Percentiles rank a stretch among this genome's conserved stretches.
phyloP scores from a whole-genome alignment of 2,797 vertebrate genomes.

The Paramormyrops hopkinsi region DNA sequence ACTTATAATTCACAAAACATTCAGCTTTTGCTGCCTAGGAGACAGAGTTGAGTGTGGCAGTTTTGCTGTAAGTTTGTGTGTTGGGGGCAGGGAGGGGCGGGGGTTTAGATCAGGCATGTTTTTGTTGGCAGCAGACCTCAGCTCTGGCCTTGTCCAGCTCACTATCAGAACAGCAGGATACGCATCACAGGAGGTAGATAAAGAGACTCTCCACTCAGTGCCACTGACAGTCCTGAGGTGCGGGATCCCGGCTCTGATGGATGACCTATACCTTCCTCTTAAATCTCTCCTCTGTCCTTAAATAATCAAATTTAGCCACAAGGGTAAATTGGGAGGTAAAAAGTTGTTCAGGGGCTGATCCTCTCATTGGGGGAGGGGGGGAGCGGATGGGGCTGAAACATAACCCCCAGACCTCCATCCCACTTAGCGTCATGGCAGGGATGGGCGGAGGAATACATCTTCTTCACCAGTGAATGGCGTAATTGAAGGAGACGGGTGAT shows the following conservation, averaged over 20 bases:
- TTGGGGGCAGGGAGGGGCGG: background rate
- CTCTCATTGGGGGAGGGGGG: background rate
- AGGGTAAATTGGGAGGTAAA: background rate
- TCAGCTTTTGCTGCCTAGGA: background rate
- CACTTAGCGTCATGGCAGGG: background rate
- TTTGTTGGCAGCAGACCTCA: background rate
- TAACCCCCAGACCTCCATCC: background rate
- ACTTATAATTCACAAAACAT: conserved; percentile 17
- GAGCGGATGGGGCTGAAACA: background rate
- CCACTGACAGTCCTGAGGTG: background rate
- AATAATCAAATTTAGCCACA: background rate
- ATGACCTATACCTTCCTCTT: background rate
- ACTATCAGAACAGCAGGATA: background rate
- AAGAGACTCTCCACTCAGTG: background rate
- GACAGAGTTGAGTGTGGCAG: background rate
- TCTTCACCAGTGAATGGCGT: background rate
- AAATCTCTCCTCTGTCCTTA: background rate
- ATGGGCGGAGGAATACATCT: background rate
- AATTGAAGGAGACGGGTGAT: conserved; percentile 20
- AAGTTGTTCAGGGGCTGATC: background rate
- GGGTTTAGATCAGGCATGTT: background rate
- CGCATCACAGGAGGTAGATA: conserved; percentile 1
- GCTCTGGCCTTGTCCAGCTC: conserved; percentile 1
- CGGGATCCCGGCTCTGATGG: background rate
- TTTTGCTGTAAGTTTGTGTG: background rate